A percentile compares a stretch with the other conserved stretches of the same genome.
Evolutionary conservation across 2,797 vertebrate species (phyloP).

Genomic region (Hafferia zeledoni): DNA sequence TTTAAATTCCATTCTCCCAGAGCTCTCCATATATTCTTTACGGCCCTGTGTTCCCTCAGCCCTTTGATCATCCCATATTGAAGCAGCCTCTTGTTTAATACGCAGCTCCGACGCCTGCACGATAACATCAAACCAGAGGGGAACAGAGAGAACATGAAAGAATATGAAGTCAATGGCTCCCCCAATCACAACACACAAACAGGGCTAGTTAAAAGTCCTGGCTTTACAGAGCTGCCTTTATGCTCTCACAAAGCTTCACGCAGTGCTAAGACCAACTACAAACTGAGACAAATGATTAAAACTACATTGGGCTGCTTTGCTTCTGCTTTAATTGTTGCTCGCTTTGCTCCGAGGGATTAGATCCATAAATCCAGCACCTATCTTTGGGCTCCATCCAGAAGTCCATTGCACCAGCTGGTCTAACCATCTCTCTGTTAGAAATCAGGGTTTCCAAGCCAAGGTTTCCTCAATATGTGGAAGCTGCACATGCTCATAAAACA

Average conservation of each 20-base stretch:
- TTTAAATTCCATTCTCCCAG: slow-evolving; percentile 60
- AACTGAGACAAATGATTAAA: slow-evolving; percentile 30
- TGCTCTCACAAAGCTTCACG: slow-evolving; percentile 29
- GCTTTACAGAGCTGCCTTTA: slow-evolving; percentile 29
- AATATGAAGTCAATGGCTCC: slow-evolving; percentile 48
- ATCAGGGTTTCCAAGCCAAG: not conserved
- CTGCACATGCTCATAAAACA: not conserved
- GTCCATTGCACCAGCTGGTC: not conserved
- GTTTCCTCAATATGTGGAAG: not conserved
- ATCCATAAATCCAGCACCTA: not conserved
- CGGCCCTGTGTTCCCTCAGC: slow-evolving; percentile 44
- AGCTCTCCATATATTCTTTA: slow-evolving; percentile 64
- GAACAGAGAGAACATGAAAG: slow-evolving; percentile 68
- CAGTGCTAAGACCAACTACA: not conserved
- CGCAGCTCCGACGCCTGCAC: slow-evolving; percentile 35
- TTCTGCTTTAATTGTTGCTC: slow-evolving; percentile 5
- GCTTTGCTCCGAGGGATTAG: not conserved
- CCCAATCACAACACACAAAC: slow-evolving; percentile 43
- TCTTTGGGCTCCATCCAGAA: not conserved
- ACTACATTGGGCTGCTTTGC: not conserved
- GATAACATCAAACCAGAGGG: slow-evolving; percentile 67
- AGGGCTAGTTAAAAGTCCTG: slow-evolving; percentile 21
- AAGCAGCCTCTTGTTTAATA: slow-evolving; percentile 71
- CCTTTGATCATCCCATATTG: slow-evolving; percentile 71
- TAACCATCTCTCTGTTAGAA: not conserved